Percentiles rank a stretch among this genome's conserved stretches.
Evolutionary conservation across 2,888 invertebrate species (phyloP).

Genomic region (Tromatobia lineatoria): DNA sequence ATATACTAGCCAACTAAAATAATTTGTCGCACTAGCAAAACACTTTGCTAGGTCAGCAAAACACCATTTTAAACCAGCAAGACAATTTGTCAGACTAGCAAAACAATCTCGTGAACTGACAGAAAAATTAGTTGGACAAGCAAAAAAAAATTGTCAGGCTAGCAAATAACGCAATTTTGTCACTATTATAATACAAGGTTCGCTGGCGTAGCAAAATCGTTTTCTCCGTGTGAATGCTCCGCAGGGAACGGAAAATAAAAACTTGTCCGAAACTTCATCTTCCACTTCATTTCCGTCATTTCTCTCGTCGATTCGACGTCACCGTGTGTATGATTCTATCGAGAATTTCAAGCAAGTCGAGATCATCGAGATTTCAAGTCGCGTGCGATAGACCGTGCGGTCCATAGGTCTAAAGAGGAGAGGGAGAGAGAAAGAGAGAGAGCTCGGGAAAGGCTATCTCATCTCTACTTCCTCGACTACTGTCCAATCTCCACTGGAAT

Average conservation of each 20-base stretch:
- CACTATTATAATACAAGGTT: too few relatives aligned
- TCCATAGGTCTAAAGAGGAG: too few relatives aligned
- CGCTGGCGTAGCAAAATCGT: too few relatives aligned
- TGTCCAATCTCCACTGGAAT: slow-evolving; percentile 68
- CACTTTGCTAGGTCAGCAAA: too few relatives aligned
- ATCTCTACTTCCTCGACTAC: slow-evolving; percentile 47
- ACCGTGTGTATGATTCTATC: slow-evolving; percentile 24
- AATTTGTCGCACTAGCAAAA: too few relatives aligned
- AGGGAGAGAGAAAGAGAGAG: not conserved
- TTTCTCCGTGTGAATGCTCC: slow-evolving; percentile 17
- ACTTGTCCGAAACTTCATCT: slow-evolving; percentile 45
- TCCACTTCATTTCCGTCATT: slow-evolving; percentile 50
- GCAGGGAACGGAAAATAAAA: slow-evolving; percentile 2
- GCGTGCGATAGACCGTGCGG: slow-evolving; percentile 52
- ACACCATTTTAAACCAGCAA: too few relatives aligned
- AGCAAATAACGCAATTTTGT: too few relatives aligned
- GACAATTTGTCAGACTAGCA: too few relatives aligned
- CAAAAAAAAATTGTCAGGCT: too few relatives aligned
- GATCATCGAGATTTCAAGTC: slow-evolving; percentile 65
- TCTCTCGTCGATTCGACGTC: not conserved
- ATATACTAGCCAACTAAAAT: too few relatives aligned
- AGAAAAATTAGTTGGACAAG: too few relatives aligned
- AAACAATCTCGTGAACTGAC: too few relatives aligned
- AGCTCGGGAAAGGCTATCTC: slow-evolving; percentile 37
- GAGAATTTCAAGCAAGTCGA: slow-evolving; percentile 46